phyloP scores from a whole-genome alignment of 2,797 vertebrate species.

The Notolepis coatsorum region DNA sequence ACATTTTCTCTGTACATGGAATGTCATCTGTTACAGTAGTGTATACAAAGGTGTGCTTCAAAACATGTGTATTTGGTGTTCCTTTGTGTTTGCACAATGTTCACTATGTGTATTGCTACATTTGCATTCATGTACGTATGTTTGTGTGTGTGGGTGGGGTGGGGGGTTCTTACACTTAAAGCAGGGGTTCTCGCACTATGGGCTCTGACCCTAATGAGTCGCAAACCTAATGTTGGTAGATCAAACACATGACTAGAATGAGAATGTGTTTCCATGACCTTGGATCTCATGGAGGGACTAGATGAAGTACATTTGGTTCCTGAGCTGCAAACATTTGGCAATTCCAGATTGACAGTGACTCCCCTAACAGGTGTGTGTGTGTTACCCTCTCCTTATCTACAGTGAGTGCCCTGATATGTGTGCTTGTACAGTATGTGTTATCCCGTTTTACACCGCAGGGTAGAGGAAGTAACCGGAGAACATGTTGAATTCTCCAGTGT shows the following conservation, averaged over 20 bases:
- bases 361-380: no score
- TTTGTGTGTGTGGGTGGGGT: no score
- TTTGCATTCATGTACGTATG: background rate
- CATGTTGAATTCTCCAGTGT: slow-evolving; percentile 53
- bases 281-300: background rate
- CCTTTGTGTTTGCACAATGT: background rate
- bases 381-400: no score
- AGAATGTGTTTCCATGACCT: background rate
- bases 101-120: background rate
- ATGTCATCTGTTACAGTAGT: background rate
- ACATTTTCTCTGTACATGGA: slow-evolving; percentile 15
- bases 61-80: background rate
- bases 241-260: background rate
- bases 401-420: no score
- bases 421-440: no score
- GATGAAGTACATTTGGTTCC: background rate
- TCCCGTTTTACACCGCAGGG: slow-evolving; percentile 30
- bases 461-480: slow-evolving; percentile 80
- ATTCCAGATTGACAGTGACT: no score
- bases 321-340: background rate
- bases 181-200: slow-evolving; percentile 7
- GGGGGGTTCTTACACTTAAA: no score
- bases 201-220: background rate
- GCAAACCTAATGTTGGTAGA: background rate
- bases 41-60: slow-evolving; percentile 3